phyloP scores from a whole-genome alignment of 2,113 vertebrate species.

The Carettochelys insculpta region DNA sequence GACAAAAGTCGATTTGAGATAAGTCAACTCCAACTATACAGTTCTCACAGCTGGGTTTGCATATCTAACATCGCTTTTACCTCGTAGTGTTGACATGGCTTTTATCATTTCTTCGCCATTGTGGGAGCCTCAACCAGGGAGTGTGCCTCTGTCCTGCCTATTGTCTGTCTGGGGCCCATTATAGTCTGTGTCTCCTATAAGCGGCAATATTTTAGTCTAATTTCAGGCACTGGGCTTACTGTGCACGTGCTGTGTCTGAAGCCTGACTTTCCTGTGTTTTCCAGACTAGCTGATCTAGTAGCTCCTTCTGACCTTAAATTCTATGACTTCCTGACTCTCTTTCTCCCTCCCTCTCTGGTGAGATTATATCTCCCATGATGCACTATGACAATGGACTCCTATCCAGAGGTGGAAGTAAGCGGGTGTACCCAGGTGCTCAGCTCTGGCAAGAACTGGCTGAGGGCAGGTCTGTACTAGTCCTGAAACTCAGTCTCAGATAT shows the following conservation, averaged over 20 bases:
- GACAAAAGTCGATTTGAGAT: too few species aligned
- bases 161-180: neutral
- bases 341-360: neutral
- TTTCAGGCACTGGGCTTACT: neutral
- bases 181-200: neutral
- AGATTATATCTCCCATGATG: neutral
- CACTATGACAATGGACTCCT: neutral
- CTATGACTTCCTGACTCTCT: neutral
- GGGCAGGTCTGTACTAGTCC: too few species aligned
- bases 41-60: too few species aligned
- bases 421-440: too few species aligned
- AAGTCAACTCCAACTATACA: too few species aligned
- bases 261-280: neutral
- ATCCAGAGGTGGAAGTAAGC: too few species aligned
- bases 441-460: too few species aligned
- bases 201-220: neutral
- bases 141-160: neutral
- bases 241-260: neutral
- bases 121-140: neutral
- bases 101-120: neutral
- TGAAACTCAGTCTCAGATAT: too few species aligned
- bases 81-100: too few species aligned
- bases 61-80: too few species aligned
- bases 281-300: neutral
- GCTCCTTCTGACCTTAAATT: neutral